A percentile compares a stretch with the other conserved stretches of the same genome.
Evolutionary conservation across 2,888 invertebrate species (phyloP).

Genomic region (Nomada fucata): DNA sequence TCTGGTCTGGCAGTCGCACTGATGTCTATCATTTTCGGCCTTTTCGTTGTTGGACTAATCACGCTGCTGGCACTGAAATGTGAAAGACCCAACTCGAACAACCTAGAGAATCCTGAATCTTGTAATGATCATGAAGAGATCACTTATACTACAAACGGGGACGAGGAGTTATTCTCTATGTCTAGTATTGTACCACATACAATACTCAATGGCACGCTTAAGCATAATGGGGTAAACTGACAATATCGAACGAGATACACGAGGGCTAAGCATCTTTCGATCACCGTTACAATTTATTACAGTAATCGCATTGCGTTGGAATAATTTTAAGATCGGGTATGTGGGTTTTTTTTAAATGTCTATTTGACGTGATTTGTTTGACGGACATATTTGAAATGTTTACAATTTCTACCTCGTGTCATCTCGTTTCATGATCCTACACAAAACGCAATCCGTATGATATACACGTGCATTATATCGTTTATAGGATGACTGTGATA

Average conservation of each 20-base stretch:
- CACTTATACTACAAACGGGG: not conserved
- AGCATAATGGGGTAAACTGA: constrained; percentile 25
- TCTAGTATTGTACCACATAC: not conserved
- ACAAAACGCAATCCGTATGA: constrained; percentile 28
- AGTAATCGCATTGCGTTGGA: not conserved
- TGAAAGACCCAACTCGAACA: not conserved
- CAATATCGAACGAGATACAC: constrained; percentile 21
- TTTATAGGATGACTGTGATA: constrained; percentile 24
- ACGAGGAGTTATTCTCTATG: not conserved
- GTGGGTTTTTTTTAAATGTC: not conserved
- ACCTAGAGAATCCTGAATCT: not conserved
- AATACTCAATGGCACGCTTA: not conserved
- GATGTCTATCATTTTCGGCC: constrained; percentile 31
- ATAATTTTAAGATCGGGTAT: not conserved
- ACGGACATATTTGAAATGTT: not conserved
- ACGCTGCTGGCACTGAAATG: constrained; percentile 13
- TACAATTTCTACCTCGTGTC: constrained; percentile 8
- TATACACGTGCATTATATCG: constrained; percentile 42
- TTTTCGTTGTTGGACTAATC: constrained; percentile 35
- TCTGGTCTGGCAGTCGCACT: not conserved
- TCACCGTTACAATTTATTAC: constrained; percentile 27
- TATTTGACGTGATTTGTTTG: not conserved
- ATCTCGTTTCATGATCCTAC: constrained; percentile 26
- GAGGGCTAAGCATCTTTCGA: not conserved
- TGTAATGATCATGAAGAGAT: not conserved